Evolutionary conservation across 2,888 invertebrate species (phyloP), one percentile per base, ranked within the genome.

Genomic region (Harpalus rubripes): DNA sequence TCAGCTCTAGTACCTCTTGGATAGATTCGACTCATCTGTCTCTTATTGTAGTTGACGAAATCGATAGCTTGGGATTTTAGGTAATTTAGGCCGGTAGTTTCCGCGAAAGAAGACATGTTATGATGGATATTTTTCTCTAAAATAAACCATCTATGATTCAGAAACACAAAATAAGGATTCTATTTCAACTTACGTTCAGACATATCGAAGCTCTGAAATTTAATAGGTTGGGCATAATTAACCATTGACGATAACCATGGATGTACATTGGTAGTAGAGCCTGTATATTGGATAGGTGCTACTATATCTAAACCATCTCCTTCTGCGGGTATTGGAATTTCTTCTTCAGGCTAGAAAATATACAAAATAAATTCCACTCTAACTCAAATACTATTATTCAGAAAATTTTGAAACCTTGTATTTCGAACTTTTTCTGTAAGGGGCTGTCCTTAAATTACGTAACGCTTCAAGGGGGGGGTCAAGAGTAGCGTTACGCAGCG

Each of bases 61-160:
- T 99, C 99, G 85, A 99, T 98, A 84, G 99, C 97, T 89, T 97
- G 97, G 86, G 97, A 96, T 93, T 99, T 99, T 87, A 99, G 93
- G 91, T 97, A 98, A 91, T 97, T 98, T 92, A 99, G 94, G 88
- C 99, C 99, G 74, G 98, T 96, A 26, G 98, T 98, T 93, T 99
- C 99, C 88, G 99, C 98, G 92, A 99, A 99, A 86, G 99, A 99
- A 5, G 99, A 99, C 99, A 99, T 99, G 92, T 99, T 98, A 93
- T 98, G 97, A 92, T 98, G 96, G 89, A 98, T 95, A 92, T 98
- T 98, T 90, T 97, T 96, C 89, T 97, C 98, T 98, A 61, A 81
- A 68, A 44, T 58, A n/a, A n/a, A n/a, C n/a, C n/a, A n/a, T n/a
- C n/a, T n/a, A n/a, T n/a, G n/a, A n/a, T n/a, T n/a, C n/a, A n/a